phyloP scores from a whole-genome alignment of 2,888 invertebrate genomes.

The Geophilus truncorum region DNA sequence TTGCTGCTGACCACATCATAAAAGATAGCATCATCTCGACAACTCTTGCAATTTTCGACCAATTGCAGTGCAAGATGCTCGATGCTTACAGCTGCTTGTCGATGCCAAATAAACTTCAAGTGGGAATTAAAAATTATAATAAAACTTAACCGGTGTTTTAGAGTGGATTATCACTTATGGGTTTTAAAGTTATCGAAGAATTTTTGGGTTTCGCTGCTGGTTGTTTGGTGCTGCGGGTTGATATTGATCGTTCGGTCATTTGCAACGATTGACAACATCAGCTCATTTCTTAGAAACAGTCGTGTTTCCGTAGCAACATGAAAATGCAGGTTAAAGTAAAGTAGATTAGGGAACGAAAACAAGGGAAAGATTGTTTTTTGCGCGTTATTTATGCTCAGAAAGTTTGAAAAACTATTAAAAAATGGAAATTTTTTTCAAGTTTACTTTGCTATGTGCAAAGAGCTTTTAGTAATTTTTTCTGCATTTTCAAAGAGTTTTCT shows the following conservation, averaged over 20 bases:
- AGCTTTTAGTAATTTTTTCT: not conserved
- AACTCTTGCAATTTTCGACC: not conserved
- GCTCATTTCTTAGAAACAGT: not conserved
- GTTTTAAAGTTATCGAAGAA: too few species aligned
- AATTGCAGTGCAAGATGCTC: not conserved
- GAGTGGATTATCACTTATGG: too few species aligned
- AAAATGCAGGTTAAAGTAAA: constrained; percentile 6
- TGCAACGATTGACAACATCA: constrained; percentile 11
- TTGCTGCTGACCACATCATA: constrained; percentile 9
- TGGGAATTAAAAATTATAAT: not conserved
- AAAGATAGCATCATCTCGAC: not conserved
- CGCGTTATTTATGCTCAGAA: not conserved
- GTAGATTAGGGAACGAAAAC: not conserved
- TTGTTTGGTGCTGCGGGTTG: too few species aligned
- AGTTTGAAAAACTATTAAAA: not conserved
- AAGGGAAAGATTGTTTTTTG: not conserved
- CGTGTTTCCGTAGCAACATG: not conserved
- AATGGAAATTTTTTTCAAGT: not conserved
- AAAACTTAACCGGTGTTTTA: not conserved
- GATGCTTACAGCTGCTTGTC: not conserved
- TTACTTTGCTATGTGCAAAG: not conserved
- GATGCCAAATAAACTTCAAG: not conserved
- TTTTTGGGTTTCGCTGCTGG: not conserved
- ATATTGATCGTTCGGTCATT: not conserved
- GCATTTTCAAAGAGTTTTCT: not conserved